Evolutionary conservation across 2,888 invertebrate species (phyloP).

Genomic region (Coelinius sp.): DNA sequence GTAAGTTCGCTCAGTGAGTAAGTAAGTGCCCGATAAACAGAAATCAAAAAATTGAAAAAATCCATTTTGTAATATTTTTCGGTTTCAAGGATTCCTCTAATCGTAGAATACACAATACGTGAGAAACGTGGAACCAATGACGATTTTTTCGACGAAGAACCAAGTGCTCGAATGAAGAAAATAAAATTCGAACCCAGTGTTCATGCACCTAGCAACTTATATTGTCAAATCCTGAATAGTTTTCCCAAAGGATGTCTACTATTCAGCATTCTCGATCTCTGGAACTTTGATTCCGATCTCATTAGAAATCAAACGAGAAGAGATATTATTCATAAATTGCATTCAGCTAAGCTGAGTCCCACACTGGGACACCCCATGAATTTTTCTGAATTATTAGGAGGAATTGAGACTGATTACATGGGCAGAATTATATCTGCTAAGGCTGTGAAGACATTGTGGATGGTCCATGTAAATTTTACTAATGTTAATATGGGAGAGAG

Average conservation of each 20-base stretch:
- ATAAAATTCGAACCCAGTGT: constrained; percentile 74
- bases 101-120: constrained; percentile 51
- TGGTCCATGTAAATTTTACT: constrained; percentile 79
- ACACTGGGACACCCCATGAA: constrained; percentile 78
- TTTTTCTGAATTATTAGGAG: constrained; percentile 77
- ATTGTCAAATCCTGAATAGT: constrained; percentile 77
- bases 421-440: constrained; percentile 78
- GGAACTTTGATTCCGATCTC: constrained; percentile 75
- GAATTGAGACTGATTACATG: constrained; percentile 73
- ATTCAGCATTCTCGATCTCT: constrained; percentile 80
- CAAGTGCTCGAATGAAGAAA: constrained; percentile 48
- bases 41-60: not conserved
- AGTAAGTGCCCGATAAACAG: constrained; percentile 6
- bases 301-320: constrained; percentile 74
- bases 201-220: constrained; percentile 74
- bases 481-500: constrained; percentile 77
- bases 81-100: constrained; percentile 63
- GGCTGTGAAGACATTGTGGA: constrained; percentile 78
- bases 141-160: constrained; percentile 63
- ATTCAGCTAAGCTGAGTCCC: constrained; percentile 76
- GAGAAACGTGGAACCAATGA: constrained; percentile 54
- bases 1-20: constrained; percentile 60
- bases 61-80: constrained; percentile 40
- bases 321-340: constrained; percentile 77
- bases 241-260: constrained; percentile 77